Evolutionary conservation across 2,113 vertebrate genomes (phyloP), one percentile per base, ranked within the genome.

Genomic region (Casuarius casuarius): DNA sequence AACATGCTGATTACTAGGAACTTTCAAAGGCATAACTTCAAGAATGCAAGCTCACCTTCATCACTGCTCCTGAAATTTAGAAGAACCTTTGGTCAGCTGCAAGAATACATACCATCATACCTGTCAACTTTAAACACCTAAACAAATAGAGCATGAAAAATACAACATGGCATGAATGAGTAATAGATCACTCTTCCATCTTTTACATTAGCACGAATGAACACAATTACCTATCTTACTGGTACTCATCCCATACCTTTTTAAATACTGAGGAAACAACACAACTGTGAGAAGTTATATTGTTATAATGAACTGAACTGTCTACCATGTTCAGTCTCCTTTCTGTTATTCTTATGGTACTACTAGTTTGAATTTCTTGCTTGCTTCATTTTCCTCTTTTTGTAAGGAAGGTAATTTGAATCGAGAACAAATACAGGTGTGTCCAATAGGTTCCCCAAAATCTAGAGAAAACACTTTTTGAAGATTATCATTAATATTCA

Each of bases 331-430:
- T 63, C 23, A 48, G 8, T 14, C 7, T 70, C 12, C 11, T 89
- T 80, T 42, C 70, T 56, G 26, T 33, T 0, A 59, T 35, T 84
- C 25, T 59, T 75, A 35, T 46, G 18, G 12, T 22, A 35, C 29
- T 52, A 65, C 3, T 76, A 0, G 0, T 29, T 71, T 38, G 31
- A 42, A 6, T 84, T 59, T 1, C 8, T 67, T 33, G 6, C 25
- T 85, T 79, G 1, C 2, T 75, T 72, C 49, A 17, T 46, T 62
- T 72, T 38, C 8, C 83, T 79, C 17, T 33, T 72, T 58, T 49
- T 38, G 0, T 49, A 7, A 58, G 54, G 16, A 48, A 8, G 6
- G 59, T 54, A 8, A 44, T 7, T 6, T 63, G 12, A 83, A 85
- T n/a, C 59, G n/a, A n/a, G 26, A 71, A 71, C 14, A 72, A 28